These are phyloP conservation scores for Oryzias curvinotus DNA, from an alignment of 2,113 vertebrate genomes.

Conservation along the genomic window DNA sequence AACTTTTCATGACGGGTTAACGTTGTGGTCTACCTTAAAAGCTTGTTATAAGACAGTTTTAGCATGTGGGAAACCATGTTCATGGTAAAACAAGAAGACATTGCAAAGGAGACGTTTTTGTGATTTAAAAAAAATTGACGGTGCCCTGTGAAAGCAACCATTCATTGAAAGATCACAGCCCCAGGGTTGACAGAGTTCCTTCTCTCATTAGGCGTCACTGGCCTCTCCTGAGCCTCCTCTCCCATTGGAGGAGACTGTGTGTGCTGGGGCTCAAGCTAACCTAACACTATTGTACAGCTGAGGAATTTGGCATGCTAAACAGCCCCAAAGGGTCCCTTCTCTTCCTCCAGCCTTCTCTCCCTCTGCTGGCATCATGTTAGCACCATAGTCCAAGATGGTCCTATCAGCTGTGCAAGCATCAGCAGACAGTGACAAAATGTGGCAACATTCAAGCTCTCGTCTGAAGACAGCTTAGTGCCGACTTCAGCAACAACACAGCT, in stretches of 20 bases:
- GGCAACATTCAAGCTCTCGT: constrained; percentile 34
- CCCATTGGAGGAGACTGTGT: constrained; percentile 64
- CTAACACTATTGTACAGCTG: constrained; percentile 71
- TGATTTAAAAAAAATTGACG: not conserved
- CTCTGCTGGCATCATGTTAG: constrained; percentile 49
- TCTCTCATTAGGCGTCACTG: constrained; percentile 61
- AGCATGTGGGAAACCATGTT: no score
- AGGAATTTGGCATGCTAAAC: constrained; percentile 74
- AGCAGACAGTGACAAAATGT: constrained; percentile 43
- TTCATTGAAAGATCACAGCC: constrained; percentile 55
- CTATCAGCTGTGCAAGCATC: constrained; percentile 68
- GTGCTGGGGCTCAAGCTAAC: constrained; percentile 59
- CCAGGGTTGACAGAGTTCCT: constrained; percentile 67
- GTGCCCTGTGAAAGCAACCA: constrained; percentile 63
- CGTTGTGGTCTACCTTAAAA: no score
- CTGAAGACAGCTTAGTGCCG: constrained; percentile 14
- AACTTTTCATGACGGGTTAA: no score
- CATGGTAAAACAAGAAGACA: no score
- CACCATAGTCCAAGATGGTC: constrained; percentile 48
- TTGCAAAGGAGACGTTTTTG: no score
- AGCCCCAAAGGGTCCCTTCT: constrained; percentile 39
- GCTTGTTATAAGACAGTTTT: no score
- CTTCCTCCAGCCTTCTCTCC: constrained; percentile 26
- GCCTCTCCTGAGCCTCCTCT: constrained; percentile 68
- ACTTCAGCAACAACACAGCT: constrained; percentile 25